A percentile compares a stretch with the other conserved stretches of the same genome.
phyloP scores from a whole-genome alignment of 2,797 vertebrate species.

The Euthynnus affinis region DNA sequence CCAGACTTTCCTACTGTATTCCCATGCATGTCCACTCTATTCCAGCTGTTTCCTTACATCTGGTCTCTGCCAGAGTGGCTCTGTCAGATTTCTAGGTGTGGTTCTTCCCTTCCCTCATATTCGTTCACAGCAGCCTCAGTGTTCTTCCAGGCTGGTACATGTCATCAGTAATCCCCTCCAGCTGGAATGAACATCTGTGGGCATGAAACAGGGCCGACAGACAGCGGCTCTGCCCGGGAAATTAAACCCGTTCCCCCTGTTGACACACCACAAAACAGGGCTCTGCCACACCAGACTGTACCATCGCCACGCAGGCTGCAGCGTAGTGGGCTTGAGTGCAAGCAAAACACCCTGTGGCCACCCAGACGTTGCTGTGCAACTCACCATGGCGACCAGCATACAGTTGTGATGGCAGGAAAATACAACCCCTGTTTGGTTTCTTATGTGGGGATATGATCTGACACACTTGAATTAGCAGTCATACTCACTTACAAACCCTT shows the following conservation, averaged over 20 bases:
- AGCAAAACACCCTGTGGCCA: constrained; percentile 65
- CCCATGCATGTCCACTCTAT: constrained; percentile 27
- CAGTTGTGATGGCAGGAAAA: constrained; percentile 67
- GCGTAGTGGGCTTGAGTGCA: constrained; percentile 58
- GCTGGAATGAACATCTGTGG: constrained; percentile 75
- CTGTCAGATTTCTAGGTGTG: constrained; percentile 82
- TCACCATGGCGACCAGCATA: constrained; percentile 73
- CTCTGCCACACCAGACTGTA: constrained; percentile 36
- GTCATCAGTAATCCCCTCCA: constrained; percentile 80
- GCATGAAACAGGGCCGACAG: constrained; percentile 45
- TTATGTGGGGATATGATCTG: constrained; percentile 43
- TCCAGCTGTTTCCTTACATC: constrained; percentile 70
- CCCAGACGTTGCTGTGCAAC: constrained; percentile 63
- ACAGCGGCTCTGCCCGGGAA: constrained; percentile 40
- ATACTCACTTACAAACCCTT: constrained; percentile 29
- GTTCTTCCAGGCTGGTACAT: constrained; percentile 74
- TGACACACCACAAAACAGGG: constrained; percentile 47
- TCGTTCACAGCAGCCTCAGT: constrained; percentile 69
- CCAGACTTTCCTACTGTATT: constrained; percentile 36
- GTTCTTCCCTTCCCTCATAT: constrained; percentile 68
- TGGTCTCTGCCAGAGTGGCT: constrained; percentile 52
- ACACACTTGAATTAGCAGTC: constrained; percentile 39
- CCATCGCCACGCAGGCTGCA: constrained; percentile 47
- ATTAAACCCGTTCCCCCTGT: constrained; percentile 45
- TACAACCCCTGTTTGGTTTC: constrained; percentile 37